Base-by-base conservation (phyloP, 35 echinoderm and acorn worm genomes). In the Apostichopus parvimensis region DNA sequence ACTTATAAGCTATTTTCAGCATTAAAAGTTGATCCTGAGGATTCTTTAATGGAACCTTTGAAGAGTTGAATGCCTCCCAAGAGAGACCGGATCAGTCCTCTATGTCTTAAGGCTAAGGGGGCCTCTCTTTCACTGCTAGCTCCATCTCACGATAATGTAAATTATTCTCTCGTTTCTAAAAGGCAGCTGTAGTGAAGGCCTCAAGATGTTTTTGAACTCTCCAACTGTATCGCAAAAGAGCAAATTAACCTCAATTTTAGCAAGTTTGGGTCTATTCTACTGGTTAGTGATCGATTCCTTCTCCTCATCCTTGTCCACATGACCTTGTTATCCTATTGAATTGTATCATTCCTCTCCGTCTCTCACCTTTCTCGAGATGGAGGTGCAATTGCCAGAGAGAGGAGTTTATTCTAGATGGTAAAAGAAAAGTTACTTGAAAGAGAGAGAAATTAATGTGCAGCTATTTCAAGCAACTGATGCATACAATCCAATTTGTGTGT, bases 211-310 rank as follows among this genome's bases (percentile, higher is more conserved):
- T 84, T 84, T 59, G 81, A 59, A 58, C 57, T 84, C 57, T 56
- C 55, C 53, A 84, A 58, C 81, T 84, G 81, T 84, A 84, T 84
- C 52, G 81, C 54, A 84, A 84, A 84, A 84, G 81, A 84, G 81
- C 81, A 84, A 84, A 84, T 84, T 84, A 84, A 84, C 81, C 81
- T 84, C 81, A 84, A 84, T 84, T 84, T 84, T 15, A 56, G 54
- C 57, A 22, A n/a, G 55, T 84, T 58, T 18, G 53, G n/a, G 57
- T 59, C 81, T 59, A 56, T 58, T 25, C 17, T 59, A 22, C 24
- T 22, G 57, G 58, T 58, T 59, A 20, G 24, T 82, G 79, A 82
- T 82, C 79, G 45, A 82, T 82, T 54, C 26, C 54, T 68, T 18
- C 15, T 54, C 52, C 58, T 84, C 57, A 17, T 84, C 53, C 55